Evolutionary conservation across 2,113 vertebrate species (phyloP).

Genomic region (Daubentonia madagascariensis): DNA sequence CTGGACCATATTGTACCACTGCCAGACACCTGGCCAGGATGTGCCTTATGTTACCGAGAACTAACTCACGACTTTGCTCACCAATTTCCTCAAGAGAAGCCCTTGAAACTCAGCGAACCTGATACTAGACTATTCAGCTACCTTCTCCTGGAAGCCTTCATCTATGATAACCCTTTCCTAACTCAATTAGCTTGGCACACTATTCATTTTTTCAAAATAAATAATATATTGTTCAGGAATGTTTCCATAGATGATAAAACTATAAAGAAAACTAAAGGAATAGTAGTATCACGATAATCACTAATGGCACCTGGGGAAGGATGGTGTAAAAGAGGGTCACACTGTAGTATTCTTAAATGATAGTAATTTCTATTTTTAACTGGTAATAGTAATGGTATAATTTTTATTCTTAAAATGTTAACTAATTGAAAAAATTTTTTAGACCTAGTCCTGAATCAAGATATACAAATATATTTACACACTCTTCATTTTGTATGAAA

Average conservation of each 20-base stretch:
- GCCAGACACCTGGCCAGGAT: neutral
- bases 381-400: neutral
- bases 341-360: neutral
- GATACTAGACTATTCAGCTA: neutral
- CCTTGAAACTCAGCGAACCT: neutral
- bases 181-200: neutral
- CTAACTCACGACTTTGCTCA: neutral
- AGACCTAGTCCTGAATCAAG: neutral
- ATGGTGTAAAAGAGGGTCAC: neutral
- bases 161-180: neutral
- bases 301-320: neutral
- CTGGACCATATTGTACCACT: neutral
- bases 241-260: neutral
- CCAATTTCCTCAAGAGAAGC: neutral
- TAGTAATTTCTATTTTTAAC: neutral
- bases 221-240: neutral
- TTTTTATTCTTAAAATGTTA: neutral
- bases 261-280: neutral
- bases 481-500: neutral
- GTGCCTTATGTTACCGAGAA: neutral
- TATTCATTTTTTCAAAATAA: neutral
- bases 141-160: neutral
- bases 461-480: neutral
- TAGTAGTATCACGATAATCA: neutral
- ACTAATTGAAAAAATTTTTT: neutral